Percentiles rank a stretch among this genome's conserved stretches.
These are phyloP conservation scores for Rhagologus leucostigma DNA, from an alignment of 2,113 vertebrate genomes.

Conservation along the genomic window DNA sequence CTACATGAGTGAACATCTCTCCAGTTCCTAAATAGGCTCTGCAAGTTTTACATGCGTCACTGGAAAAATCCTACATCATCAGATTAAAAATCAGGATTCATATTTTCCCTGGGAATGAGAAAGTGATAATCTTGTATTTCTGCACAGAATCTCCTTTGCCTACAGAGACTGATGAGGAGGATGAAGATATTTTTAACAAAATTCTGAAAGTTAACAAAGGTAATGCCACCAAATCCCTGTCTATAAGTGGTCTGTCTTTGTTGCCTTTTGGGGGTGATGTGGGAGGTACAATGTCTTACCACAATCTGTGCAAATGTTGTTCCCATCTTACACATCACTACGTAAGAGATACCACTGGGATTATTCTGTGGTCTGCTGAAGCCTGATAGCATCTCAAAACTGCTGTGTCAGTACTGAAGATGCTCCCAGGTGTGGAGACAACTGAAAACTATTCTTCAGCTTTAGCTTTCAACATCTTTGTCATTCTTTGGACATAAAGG, in stretches of 20 bases:
- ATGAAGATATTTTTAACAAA: conserved; percentile 27
- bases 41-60: background rate
- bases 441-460: background rate
- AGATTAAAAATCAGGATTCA: background rate
- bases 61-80: background rate
- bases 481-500: background rate
- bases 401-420: background rate
- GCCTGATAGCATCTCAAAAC: background rate
- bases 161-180: background rate
- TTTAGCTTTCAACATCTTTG: background rate
- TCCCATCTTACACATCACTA: background rate
- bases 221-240: background rate
- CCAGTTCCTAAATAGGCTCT: background rate
- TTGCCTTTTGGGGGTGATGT: background rate
- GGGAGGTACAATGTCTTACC: background rate
- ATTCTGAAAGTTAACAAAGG: conserved; percentile 56
- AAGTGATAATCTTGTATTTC: background rate
- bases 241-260: background rate
- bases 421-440: background rate
- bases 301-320: background rate
- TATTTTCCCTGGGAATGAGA: background rate
- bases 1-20: background rate
- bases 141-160: background rate
- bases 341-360: background rate
- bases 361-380: background rate